A percentile compares a stretch with the other conserved stretches of the same genome.
phyloP scores from a whole-genome alignment of 2,797 vertebrate species.

The Liparis tanakae region DNA sequence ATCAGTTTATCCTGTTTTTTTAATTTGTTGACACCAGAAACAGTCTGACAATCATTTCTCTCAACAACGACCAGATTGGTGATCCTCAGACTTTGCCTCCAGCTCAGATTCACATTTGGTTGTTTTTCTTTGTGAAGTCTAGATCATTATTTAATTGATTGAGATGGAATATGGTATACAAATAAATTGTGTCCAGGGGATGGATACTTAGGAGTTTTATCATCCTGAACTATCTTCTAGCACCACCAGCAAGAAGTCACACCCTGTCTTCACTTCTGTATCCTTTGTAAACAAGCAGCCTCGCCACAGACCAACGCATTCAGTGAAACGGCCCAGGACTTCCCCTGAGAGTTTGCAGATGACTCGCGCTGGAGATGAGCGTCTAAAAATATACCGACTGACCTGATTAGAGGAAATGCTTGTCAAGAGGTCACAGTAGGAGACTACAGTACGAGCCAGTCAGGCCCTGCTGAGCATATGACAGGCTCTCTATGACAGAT shows the following conservation, averaged over 20 bases:
- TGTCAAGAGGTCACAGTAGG: slow-evolving; percentile 40
- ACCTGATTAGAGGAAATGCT: slow-evolving; percentile 47
- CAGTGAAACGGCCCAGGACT: not conserved
- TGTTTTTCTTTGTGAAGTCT: not conserved
- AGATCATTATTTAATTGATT: not conserved
- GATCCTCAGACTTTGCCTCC: not conserved
- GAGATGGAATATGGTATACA: not conserved
- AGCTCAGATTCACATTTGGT: not conserved
- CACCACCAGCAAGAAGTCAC: too few species aligned
- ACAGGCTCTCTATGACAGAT: not conserved
- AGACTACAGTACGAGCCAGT: not conserved
- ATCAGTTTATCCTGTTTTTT: too few species aligned
- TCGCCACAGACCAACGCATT: not conserved
- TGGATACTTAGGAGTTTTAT: too few species aligned
- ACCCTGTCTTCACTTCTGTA: not conserved
- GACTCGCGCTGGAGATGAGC: slow-evolving; percentile 1
- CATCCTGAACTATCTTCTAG: too few species aligned
- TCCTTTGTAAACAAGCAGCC: not conserved
- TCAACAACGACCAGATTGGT: too few species aligned
- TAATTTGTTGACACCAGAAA: too few species aligned
- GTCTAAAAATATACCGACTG: slow-evolving; percentile 50
- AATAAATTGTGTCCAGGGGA: not conserved
- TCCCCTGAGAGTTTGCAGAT: slow-evolving; percentile 26
- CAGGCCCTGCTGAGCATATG: slow-evolving; percentile 8
- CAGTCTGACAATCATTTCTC: too few species aligned